A percentile compares a stretch with the other conserved stretches of the same genome.
These are phyloP conservation scores for Armadillidium nasatum DNA, from an alignment of 1,140 invertebrate genomes.

Conservation along the genomic window DNA sequence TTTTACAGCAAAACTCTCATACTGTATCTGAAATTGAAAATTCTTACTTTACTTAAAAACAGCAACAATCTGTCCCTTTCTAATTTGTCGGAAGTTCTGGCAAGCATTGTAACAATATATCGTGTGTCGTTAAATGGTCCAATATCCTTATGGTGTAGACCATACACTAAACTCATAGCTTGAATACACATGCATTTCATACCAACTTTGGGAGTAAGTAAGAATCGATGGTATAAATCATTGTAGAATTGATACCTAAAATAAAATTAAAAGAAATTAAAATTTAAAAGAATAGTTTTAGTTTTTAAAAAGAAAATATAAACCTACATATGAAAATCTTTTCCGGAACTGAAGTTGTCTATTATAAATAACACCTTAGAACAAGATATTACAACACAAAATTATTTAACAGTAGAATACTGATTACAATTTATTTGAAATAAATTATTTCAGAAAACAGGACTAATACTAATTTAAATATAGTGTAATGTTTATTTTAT, in stretches of 20 bases:
- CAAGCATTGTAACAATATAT: slow-evolving; percentile 92
- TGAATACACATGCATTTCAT: slow-evolving; percentile 90
- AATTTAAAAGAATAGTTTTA: too few species aligned
- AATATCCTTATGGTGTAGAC: slow-evolving; percentile 91
- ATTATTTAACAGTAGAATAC: too few species aligned
- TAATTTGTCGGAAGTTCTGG: slow-evolving; percentile 74
- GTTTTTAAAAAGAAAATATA: too few species aligned
- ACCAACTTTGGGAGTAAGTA: slow-evolving; percentile 82
- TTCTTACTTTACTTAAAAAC: slow-evolving; percentile 63
- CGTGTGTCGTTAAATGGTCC: slow-evolving; percentile 95
- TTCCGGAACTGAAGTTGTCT: neutral
- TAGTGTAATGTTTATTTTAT: too few species aligned
- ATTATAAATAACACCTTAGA: neutral
- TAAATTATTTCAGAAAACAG: too few species aligned
- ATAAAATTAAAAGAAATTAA: neutral
- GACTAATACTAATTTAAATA: too few species aligned
- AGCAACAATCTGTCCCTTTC: slow-evolving; percentile 86
- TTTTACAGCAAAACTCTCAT: too few species aligned
- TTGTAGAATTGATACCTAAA: slow-evolving; percentile 90
- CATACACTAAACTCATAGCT: slow-evolving; percentile 96
- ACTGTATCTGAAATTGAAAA: neutral
- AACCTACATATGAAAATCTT: too few species aligned
- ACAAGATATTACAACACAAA: too few species aligned
- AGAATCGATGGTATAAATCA: slow-evolving; percentile 94
- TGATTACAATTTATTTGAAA: too few species aligned